phyloP scores from a whole-genome alignment of 2,888 invertebrate genomes.

The Trissoscelio sp. region DNA sequence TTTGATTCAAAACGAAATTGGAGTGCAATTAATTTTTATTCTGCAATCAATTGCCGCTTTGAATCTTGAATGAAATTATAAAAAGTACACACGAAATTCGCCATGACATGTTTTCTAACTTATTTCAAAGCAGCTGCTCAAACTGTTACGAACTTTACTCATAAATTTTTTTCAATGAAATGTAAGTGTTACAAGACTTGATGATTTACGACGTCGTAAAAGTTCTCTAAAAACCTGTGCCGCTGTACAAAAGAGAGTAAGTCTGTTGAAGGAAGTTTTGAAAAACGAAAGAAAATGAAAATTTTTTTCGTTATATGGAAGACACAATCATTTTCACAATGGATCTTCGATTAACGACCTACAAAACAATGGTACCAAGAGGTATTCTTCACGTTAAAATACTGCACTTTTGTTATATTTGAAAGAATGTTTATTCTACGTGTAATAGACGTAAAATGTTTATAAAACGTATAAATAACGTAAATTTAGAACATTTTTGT shows the following conservation, averaged over 20 bases:
- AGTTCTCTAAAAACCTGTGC: constrained; percentile 66
- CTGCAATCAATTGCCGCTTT: neutral
- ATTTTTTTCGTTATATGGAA: neutral
- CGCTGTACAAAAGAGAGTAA: constrained; percentile 56
- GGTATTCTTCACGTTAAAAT: neutral
- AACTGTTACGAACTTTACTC: constrained; percentile 67
- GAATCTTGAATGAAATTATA: constrained; percentile 45
- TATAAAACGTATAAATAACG: too few relatives aligned
- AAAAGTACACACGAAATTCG: constrained; percentile 44
- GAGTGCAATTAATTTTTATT: neutral
- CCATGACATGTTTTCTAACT: constrained; percentile 57
- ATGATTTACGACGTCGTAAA: constrained; percentile 67
- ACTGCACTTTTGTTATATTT: neutral
- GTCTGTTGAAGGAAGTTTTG: constrained; percentile 43
- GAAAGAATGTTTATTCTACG: too few relatives aligned
- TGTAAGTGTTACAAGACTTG: constrained; percentile 69
- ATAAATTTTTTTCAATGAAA: constrained; percentile 70
- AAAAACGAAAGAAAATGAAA: constrained; percentile 19
- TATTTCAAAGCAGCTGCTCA: constrained; percentile 65
- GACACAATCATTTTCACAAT: constrained; percentile 32
- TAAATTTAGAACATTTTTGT: too few relatives aligned
- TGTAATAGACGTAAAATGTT: too few relatives aligned
- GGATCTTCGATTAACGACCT: constrained; percentile 14
- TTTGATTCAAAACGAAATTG: too few relatives aligned
- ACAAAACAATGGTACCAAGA: neutral